phyloP scores from a whole-genome alignment of 2,888 invertebrate genomes.

The Amblyjoppa proteus region DNA sequence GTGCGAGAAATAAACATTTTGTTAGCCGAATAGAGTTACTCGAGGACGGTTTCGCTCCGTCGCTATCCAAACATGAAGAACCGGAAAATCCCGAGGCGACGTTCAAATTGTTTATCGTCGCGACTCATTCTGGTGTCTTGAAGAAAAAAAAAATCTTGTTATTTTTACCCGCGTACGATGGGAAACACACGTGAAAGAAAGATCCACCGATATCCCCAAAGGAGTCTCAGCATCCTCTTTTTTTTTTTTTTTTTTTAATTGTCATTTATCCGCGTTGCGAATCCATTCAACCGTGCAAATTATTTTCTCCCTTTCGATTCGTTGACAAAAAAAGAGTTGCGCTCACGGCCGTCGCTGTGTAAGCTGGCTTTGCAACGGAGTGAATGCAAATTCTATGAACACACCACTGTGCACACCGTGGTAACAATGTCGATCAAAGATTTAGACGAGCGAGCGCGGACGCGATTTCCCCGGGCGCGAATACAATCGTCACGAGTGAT shows the following conservation, averaged over 20 bases:
- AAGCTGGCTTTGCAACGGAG: background rate
- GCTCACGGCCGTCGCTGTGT: background rate
- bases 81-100: background rate
- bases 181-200: background rate
- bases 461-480: constrained; percentile 3
- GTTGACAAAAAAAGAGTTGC: constrained; percentile 27
- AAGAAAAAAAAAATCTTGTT: background rate
- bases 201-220: background rate
- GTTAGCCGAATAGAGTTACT: background rate
- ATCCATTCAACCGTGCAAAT: constrained; percentile 39
- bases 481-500: constrained; percentile 24
- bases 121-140: background rate
- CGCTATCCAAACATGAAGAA: background rate
- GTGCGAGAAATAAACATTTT: background rate
- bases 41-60: background rate
- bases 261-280: constrained; percentile 2
- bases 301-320: constrained; percentile 24
- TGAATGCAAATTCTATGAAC: constrained; percentile 14
- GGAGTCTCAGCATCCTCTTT: background rate
- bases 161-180: background rate
- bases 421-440: constrained; percentile 8
- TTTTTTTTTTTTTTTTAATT: background rate
- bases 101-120: background rate
- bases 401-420: background rate
- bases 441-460: constrained; percentile 5